phyloP scores from a whole-genome alignment of 2,797 vertebrate species.

The Dromococcyx pavoninus region DNA sequence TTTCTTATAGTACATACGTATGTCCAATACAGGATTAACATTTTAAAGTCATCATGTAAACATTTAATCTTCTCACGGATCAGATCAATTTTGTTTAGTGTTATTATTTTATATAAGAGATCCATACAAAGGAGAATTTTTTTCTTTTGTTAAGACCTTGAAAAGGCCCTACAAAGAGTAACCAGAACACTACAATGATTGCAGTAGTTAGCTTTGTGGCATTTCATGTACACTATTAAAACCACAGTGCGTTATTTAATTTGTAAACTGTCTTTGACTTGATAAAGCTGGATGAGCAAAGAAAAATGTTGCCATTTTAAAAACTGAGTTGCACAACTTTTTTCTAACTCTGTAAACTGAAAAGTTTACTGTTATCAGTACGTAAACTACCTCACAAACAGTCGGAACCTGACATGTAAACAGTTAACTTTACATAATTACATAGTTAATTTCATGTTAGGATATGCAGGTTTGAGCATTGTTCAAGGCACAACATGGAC shows the following conservation, averaged over 20 bases:
- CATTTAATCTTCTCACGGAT: background rate
- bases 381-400: background rate
- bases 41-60: background rate
- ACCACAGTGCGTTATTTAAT: background rate
- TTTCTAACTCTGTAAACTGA: background rate
- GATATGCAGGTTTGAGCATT: background rate
- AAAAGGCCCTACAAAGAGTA: background rate
- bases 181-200: background rate
- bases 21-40: background rate
- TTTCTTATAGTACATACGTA: background rate
- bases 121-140: background rate
- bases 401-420: constrained; percentile 1
- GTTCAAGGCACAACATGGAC: background rate
- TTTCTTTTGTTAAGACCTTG: background rate
- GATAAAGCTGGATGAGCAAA: background rate
- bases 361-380: background rate
- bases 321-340: background rate
- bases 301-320: background rate
- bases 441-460: background rate
- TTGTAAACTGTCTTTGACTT: background rate
- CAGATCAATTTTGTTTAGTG: background rate
- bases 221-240: background rate
- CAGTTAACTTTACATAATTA: background rate
- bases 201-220: background rate
- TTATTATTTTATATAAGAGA: background rate